Evolutionary conservation across 2,797 vertebrate genomes (phyloP), one percentile per base, ranked within the genome.

Genomic region (Gorsachius magnificus): DNA sequence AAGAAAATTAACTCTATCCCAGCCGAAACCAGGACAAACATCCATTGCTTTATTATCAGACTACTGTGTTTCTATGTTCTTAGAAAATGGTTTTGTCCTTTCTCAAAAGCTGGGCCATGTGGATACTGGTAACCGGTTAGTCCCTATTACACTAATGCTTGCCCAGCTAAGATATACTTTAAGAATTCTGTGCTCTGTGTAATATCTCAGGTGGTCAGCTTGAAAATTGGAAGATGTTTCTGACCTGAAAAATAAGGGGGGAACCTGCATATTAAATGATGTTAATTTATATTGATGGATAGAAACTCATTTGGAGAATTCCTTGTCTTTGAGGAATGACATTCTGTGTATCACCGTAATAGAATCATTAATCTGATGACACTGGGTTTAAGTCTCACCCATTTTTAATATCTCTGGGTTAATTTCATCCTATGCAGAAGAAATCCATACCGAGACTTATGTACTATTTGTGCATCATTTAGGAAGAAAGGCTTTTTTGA

Each of bases 361-460:
- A 38, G 29, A 72, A 35, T 24, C 26, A 26, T 70, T 45, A 54
- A 26, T 63, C 78, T 70, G 50, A 0, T 60, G 61, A 16, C 19
- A 28, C 10, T 50, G 35, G 16, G 4, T 60, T 72, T 69, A 69
- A 64, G 16, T 48, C 41, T 82, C 48, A 18, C 6, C 7, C 15
- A 7, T 69, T 82, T 69, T n/a, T 48, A n/a, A 4, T 70, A 53
- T 31, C 20, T 36, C 20, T 76, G 43, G 38, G 16, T 76, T 80
- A 21, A 76, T 71, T n/a, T 86, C 20, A 45, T 76, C 11, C 11
- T 17, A 19, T 10, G 11, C 24, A 76, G 21, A 28, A 46, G 46
- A 10, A 0, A 1, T 56, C 21, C 16, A 10, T 60, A 54, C 38
- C 1, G 5, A 58, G 38, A 60, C 4, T 82, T n/a, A 36, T 3